phyloP scores from a whole-genome alignment of 2,797 vertebrate genomes.

The Falco berigora region DNA sequence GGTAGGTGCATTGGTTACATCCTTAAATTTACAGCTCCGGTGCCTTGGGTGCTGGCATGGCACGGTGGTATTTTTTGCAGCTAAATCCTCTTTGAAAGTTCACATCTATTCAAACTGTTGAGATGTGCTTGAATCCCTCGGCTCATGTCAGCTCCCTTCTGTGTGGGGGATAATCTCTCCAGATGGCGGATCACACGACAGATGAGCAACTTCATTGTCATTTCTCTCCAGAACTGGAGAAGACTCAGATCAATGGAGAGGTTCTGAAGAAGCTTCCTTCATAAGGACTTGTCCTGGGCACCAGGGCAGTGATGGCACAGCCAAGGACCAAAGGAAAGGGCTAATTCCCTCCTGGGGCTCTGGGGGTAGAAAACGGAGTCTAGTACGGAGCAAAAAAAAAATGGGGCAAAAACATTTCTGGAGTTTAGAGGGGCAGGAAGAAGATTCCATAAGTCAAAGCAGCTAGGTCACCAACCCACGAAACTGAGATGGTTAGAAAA shows the following conservation, averaged over 20 bases:
- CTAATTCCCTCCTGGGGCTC: background rate
- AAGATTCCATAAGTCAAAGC: background rate
- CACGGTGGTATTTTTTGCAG: background rate
- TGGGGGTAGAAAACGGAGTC: background rate
- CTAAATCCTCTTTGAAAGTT: background rate
- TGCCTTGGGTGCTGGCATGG: background rate
- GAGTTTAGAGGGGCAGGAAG: background rate
- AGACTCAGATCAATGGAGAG: background rate
- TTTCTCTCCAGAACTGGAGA: background rate
- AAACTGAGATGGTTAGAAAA: background rate
- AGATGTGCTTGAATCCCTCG: background rate
- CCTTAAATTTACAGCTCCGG: background rate
- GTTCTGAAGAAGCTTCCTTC: background rate
- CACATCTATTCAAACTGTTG: background rate
- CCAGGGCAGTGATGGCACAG: background rate
- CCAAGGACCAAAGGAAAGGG: background rate
- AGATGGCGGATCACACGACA: background rate
- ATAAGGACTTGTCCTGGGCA: background rate
- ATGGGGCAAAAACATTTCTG: background rate
- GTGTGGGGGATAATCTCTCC: background rate
- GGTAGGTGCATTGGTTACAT: background rate
- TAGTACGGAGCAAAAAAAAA: background rate
- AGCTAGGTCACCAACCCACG: background rate
- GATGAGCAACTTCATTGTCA: background rate
- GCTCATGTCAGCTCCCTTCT: background rate